These are phyloP conservation scores for Caenorhabditis auriculariae DNA, from an alignment of 2,888 invertebrate genomes.

Conservation along the genomic window DNA sequence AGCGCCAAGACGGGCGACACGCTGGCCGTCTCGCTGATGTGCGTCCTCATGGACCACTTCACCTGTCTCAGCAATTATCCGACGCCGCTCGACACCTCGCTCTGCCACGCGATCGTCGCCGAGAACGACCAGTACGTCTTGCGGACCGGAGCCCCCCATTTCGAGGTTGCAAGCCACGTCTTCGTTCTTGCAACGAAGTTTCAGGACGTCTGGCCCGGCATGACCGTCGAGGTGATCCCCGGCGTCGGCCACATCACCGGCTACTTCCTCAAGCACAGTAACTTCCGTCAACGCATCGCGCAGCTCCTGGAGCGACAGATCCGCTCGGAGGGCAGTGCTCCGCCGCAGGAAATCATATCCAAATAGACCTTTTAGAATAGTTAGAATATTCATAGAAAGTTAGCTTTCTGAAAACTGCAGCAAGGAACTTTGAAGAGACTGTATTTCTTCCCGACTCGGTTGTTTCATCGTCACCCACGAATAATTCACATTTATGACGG, in stretches of 20 bases:
- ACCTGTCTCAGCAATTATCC: constrained; percentile 93
- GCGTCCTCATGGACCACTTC: constrained; percentile 97
- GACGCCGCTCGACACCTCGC: constrained; percentile 78
- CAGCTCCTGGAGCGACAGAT: no score
- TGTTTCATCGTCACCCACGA: no score
- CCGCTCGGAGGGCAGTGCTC: no score
- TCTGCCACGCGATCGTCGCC: constrained; percentile 79
- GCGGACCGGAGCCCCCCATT: constrained; percentile 24
- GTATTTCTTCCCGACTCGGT: no score
- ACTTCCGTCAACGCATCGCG: constrained; percentile 41
- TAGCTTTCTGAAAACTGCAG: no score
- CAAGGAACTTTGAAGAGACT: no score
- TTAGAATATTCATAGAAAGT: no score
- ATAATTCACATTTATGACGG: no score
- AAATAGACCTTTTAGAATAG: no score
- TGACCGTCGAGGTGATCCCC: constrained; percentile 41
- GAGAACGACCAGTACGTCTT: constrained; percentile 54
- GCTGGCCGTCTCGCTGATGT: constrained; percentile 73
- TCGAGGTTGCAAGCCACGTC: constrained; percentile 12
- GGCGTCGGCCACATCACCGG: constrained; percentile 50
- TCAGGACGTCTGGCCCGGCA: constrained; percentile 49
- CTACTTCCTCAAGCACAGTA: constrained; percentile 27
- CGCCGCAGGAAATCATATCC: no score
- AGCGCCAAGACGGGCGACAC: constrained; percentile 17
- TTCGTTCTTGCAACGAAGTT: background rate